These are phyloP conservation scores for Perognathus longimembris DNA, from an alignment of 2,113 vertebrate genomes.

Conservation along the genomic window DNA sequence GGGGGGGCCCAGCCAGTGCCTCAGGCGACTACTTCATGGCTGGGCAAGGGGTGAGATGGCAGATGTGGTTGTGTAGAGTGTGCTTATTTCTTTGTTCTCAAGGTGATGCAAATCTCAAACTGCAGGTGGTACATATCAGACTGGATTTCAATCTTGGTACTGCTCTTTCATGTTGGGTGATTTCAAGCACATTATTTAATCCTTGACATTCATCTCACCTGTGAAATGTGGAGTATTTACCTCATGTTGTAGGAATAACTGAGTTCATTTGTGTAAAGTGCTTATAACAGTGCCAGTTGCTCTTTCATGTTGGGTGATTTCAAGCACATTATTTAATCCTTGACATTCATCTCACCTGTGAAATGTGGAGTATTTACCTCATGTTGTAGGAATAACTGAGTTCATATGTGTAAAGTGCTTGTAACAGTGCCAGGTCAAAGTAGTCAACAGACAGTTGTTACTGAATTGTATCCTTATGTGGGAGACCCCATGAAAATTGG, in stretches of 20 bases:
- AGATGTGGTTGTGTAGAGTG: neutral
- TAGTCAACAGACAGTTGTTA: neutral
- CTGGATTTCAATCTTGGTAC: neutral
- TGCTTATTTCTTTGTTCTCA: slow-evolving; percentile 1
- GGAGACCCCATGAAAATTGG: neutral
- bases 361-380: neutral
- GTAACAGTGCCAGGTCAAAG: neutral
- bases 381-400: neutral
- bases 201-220: neutral
- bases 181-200: neutral
- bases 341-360: neutral
- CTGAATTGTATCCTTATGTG: neutral
- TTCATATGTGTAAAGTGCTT: neutral
- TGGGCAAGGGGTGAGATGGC: neutral
- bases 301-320: neutral
- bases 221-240: neutral
- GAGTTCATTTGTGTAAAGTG: neutral
- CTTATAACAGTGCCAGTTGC: neutral
- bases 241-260: neutral
- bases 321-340: neutral
- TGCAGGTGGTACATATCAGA: neutral
- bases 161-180: neutral
- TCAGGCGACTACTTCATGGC: neutral
- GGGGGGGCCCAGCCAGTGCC: neutral
- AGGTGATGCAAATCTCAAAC: neutral